Base-by-base conservation (phyloP, 2,797 vertebrate species). In the Labroides dimidiatus region DNA sequence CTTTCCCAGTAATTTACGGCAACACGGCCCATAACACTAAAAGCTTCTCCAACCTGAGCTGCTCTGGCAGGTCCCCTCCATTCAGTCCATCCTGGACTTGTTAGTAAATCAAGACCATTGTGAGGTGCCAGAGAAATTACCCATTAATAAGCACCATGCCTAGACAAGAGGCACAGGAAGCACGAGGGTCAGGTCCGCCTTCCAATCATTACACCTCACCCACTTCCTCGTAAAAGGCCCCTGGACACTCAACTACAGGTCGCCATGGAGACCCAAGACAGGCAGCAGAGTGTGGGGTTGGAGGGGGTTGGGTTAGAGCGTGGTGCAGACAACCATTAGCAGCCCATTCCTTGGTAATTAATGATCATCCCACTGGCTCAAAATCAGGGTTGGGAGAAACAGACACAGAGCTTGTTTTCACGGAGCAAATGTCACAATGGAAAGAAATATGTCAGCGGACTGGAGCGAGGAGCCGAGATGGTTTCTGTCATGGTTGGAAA, bases 311-410 rank as follows among this genome's bases (percentile, higher is more conserved):
- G 75, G 72, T 64, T 71, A 72, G 77, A 66, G 83, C 84, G 62
- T 50, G 20, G 69, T 19, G 69, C 84, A 89, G 89, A 85, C 84
- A 36, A 82, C 89, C 92, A 93, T 93, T 93, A 93, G 88, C 85
- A 85, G 86, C 84, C 88, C 84, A 84, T 93, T 90, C 87, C 80
- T 56, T 76, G 69, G 84, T 93, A 93, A 93, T 94, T 93, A 94
- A 93, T 90, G 89, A 89, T 90, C 74, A 76, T 89, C 85, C 84
- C 81, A 70, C 81, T 85, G 91, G 86, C 89, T 85, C 47, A 42
- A 75, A 90, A 89, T 88, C 78, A 82, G 79, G 72, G 69, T 75
- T 61, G 3, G 16, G 65, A 76, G 77, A 88, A 86, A 75, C 82
- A 75, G 80, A 80, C 77, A 64, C 52, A 45, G 71, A 51, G 76